Percentiles rank a stretch among this genome's conserved stretches.
Conservation (phyloP, 2,797 vertebrate genomes). For the Cossypha heuglini region DNA sequence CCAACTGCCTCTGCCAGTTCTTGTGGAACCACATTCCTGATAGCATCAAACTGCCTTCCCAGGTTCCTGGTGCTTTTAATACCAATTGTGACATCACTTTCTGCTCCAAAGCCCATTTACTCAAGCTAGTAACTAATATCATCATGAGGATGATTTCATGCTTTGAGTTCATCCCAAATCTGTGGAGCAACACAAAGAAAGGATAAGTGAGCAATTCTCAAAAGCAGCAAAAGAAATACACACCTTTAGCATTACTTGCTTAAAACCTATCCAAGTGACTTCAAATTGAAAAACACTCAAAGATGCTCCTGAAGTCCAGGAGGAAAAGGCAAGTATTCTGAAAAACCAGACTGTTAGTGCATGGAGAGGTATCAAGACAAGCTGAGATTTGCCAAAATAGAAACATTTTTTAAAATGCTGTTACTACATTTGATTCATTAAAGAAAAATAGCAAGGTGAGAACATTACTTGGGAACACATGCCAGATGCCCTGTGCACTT, state of each 20-base stretch:
- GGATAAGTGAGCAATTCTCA: background rate
- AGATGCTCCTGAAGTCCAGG: background rate
- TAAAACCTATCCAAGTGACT: background rate
- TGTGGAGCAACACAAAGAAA: background rate
- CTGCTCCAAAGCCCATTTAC: background rate
- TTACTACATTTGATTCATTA: background rate
- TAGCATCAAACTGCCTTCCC: background rate
- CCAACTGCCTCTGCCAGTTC: background rate
- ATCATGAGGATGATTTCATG: background rate
- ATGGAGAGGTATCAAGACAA: background rate
- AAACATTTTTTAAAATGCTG: fast-evolving
- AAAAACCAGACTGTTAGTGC: background rate
- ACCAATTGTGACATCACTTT: background rate
- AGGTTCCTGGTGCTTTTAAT: background rate
- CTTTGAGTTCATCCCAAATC: background rate
- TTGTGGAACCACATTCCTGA: fast-evolving
- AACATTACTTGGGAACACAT: background rate
- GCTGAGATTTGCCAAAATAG: background rate
- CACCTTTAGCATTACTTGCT: background rate
- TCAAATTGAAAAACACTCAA: background rate
- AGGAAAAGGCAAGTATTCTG: background rate
- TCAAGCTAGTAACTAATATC: background rate
- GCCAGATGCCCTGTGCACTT: background rate
- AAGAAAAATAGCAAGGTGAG: background rate
- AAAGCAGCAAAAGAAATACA: background rate